Percentiles rank a stretch among this genome's conserved stretches.
Evolutionary conservation across 2,113 vertebrate genomes (phyloP).

Genomic region (Benitochromis conjunctus): DNA sequence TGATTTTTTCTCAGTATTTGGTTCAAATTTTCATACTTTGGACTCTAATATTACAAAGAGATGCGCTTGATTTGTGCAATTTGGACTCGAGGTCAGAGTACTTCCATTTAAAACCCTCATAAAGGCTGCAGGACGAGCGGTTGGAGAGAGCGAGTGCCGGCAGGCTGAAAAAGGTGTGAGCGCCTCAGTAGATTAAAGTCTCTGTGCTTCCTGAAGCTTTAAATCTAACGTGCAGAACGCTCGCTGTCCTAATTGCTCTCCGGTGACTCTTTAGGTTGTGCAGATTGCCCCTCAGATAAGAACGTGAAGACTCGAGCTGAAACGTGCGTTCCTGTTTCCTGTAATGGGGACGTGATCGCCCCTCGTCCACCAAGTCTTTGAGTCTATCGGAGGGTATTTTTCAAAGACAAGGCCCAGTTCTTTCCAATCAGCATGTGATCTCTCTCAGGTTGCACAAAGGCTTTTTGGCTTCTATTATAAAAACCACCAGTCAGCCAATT

Average conservation of each 20-base stretch:
- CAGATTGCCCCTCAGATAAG: background rate
- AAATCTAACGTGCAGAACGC: background rate
- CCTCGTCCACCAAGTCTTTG: background rate
- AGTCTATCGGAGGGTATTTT: background rate
- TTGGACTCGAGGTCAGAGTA: background rate
- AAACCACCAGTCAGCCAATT: slow-evolving; percentile 4
- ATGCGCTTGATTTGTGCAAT: background rate
- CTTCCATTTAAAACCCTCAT: too few relatives aligned
- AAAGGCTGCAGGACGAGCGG: background rate
- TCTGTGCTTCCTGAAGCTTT: background rate
- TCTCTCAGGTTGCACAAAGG: background rate
- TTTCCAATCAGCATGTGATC: background rate
- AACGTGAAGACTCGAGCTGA: background rate
- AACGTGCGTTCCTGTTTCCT: background rate
- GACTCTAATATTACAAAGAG: background rate
- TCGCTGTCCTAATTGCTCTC: background rate
- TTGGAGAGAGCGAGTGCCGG: background rate
- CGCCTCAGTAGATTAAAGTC: background rate
- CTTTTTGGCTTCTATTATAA: background rate
- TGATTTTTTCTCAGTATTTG: background rate
- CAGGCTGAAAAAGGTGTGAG: background rate
- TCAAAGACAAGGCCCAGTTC: background rate
- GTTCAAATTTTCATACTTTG: background rate
- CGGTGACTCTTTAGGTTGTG: background rate
- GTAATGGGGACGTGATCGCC: background rate